Conservation (phyloP, 2,797 vertebrate genomes). For the Trematomus bernacchii region DNA sequence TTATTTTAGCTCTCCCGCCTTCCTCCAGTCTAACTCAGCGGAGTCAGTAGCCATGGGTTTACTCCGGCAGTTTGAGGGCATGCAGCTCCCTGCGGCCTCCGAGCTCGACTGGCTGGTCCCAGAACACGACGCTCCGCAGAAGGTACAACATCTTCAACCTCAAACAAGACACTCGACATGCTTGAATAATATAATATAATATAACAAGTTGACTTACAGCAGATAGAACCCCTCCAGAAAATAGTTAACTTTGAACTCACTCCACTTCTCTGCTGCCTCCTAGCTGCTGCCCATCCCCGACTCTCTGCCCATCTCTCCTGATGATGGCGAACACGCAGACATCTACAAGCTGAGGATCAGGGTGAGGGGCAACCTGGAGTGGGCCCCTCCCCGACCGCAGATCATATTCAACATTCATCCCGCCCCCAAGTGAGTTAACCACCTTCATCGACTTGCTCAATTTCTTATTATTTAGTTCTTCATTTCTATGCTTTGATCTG, state of each 20-base stretch:
- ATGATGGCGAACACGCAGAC: constrained; percentile 96
- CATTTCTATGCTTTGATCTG: not conserved
- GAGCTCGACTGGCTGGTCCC: constrained; percentile 98
- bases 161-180: not conserved
- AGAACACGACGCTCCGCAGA: constrained; percentile 96
- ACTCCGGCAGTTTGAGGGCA: constrained; percentile 96
- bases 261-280: too few relatives aligned
- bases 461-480: not conserved
- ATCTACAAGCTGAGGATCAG: constrained; percentile 97
- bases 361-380: constrained; percentile 96
- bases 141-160: constrained; percentile 81
- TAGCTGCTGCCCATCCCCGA: constrained; percentile 97
- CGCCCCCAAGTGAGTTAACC: constrained; percentile 90
- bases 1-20: constrained; percentile 86
- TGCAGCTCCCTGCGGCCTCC: constrained; percentile 97
- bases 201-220: too few relatives aligned
- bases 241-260: not conserved
- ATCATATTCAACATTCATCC: constrained; percentile 98
- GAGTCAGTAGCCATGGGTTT: constrained; percentile 99
- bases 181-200: not conserved
- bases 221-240: too few relatives aligned
- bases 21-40: constrained; percentile 94
- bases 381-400: constrained; percentile 96
- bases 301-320: constrained; percentile 96
- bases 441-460: not conserved